Base-by-base conservation (phyloP, 2,888 invertebrate species). In the Seira ritae region DNA sequence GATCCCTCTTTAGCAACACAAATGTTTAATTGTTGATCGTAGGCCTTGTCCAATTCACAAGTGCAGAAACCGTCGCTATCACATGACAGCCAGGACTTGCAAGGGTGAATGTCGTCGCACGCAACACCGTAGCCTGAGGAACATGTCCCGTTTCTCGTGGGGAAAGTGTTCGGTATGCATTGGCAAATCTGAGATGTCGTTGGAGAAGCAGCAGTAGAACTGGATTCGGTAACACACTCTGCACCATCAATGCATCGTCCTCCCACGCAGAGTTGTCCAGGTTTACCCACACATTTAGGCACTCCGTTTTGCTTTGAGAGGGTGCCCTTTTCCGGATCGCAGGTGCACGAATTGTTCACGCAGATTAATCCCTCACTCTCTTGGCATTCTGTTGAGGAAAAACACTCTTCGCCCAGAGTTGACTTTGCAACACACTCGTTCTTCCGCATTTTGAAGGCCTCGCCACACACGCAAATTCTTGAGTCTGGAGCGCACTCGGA, bases 61-160 rank as follows among this genome's bases (percentile, higher is more conserved):
- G 72, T 67, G 24, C 79, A 79, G 19, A 24, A n/a, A 23, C 79
- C 79, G 22, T 20, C 42, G 15, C 37, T 67, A 72, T 72, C 79
- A 46, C 79, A 79, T 19, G 20, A 72, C 15, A 79, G 60, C 60
- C 72, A 50, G 23, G 72, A 22, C 4, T 72, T 79, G 67, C 79
- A 79, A 1, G n/a, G 1, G 17, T 22, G 66, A 4, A 23, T 6
- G 17, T 17, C 55, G 60, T 79, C 68, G 17, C 79, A 79, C 1
- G 19, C 50, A n/a, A 68, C 55, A 4, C 68, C 72, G 55, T 72
- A 79, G 50, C 67, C 72, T 50, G n/a, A 68, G 1, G 72, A 72
- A 50, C 79, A 79, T 0, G 23, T 1, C 1, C 79, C 79, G n/a
- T 15, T 17, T 15, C 66, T 71, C 1, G 79, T 79, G 10, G 79